Base-by-base conservation (phyloP, 2,797 vertebrate genomes). In the Enteromius argenteus region DNA sequence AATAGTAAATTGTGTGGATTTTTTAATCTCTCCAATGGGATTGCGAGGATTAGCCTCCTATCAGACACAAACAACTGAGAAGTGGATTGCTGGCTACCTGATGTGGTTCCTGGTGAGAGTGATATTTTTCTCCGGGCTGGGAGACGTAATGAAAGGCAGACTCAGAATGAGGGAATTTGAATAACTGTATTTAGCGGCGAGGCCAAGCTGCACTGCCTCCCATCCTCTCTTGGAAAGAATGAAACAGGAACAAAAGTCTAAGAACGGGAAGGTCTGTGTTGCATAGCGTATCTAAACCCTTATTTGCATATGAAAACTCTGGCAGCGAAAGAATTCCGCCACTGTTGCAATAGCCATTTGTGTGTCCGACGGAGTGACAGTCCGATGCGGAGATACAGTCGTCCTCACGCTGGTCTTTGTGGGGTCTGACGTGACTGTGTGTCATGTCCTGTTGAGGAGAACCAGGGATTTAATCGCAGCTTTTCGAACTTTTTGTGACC, bases 231-330 rank as follows among this genome's bases (percentile, higher is more conserved):
- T 89, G 92, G 92, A 94, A 92, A 92, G 91, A 95, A 93, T 94
- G 91, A 93, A 92, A 92, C 90, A 94, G 90, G 94, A 92, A 93
- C 93, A 93, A 93, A 93, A 93, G 93, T 94, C 91, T 92, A 91
- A 90, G 93, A 94, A 95, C 93, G 91, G 93, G 92, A 94, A 94
- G 93, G 94, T 94, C 94, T 93, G 93, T 94, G 93, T 94, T 88
- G 93, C 94, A 93, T 94, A 95, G 93, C 95, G 94, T 94, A 95
- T 94, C 95, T 95, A 96, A 96, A 95, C 92, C 94, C 82, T 87
- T 76, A 96, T 96, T 95, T 93, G 94, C 95, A 96, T 95, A 94
- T 96, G 95, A 96, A 96, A 94, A 95, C 94, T 93, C 86, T 58
- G 0, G 87, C 89, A 73, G 92, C 94, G 91, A 94, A 96, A 95